Conservation (phyloP, 2,113 vertebrate genomes). For the Pipa parva region DNA sequence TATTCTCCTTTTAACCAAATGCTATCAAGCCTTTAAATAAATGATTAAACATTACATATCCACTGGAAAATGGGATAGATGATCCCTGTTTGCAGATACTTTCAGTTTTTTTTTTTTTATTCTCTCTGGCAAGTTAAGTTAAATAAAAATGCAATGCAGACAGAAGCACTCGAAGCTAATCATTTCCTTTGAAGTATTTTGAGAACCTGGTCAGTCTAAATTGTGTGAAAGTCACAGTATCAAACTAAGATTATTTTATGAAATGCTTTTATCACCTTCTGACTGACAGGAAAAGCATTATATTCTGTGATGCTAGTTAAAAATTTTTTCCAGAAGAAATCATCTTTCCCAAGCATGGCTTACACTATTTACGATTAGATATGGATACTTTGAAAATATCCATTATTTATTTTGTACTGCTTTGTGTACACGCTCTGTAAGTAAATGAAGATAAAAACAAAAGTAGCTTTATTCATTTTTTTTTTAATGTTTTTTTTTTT, state of each 20-base stretch:
- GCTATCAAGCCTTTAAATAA: slow-evolving; percentile 55
- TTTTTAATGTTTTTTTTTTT: too few species aligned
- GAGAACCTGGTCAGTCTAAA: slow-evolving; percentile 43
- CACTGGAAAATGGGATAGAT: slow-evolving; percentile 39
- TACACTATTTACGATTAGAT: background rate
- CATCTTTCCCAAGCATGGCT: background rate
- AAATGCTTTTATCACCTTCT: slow-evolving; percentile 53
- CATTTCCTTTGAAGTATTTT: slow-evolving; percentile 50
- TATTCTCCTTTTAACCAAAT: slow-evolving; percentile 54
- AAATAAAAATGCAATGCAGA: slow-evolving; percentile 32
- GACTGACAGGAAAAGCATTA: slow-evolving; percentile 45
- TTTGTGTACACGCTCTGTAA: too few species aligned
- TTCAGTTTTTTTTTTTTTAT: slow-evolving; percentile 43
- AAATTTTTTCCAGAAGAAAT: background rate
- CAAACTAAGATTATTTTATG: slow-evolving; percentile 57
- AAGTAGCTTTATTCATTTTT: too few species aligned
- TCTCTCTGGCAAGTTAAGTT: slow-evolving; percentile 44
- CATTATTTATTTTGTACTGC: too few species aligned
- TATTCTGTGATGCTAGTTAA: background rate
- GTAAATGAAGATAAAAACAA: too few species aligned
- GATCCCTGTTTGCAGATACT: slow-evolving; percentile 28
- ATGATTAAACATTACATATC: slow-evolving; percentile 54
- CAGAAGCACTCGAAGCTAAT: slow-evolving; percentile 45
- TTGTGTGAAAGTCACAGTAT: slow-evolving; percentile 47
- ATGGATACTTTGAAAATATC: background rate